Evolutionary conservation across 1,140 invertebrate species (phyloP).

Genomic region (Lepidurus apus): DNA sequence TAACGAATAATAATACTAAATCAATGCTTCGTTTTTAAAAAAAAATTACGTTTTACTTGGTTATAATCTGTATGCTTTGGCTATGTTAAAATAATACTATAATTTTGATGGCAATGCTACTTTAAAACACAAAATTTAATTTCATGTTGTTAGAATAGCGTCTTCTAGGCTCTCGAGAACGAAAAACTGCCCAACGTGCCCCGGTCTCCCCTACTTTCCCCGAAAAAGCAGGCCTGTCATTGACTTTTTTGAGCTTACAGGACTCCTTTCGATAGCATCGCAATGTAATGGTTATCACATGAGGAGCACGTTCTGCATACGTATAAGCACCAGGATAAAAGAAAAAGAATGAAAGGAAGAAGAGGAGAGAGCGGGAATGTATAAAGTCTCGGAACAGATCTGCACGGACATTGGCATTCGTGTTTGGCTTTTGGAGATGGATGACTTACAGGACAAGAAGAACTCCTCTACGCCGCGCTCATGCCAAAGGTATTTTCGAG

Average conservation of each 20-base stretch:
- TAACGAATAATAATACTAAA: too few species aligned
- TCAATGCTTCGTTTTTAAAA: too few species aligned
- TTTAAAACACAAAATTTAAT: too few species aligned
- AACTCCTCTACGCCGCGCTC: not conserved
- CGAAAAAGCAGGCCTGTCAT: not conserved
- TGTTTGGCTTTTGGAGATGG: not conserved
- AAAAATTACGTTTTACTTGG: too few species aligned
- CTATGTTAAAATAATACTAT: too few species aligned
- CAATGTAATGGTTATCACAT: conserved; percentile 12
- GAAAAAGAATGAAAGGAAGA: not conserved
- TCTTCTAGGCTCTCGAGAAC: too few species aligned
- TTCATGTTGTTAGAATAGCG: too few species aligned
- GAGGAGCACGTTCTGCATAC: not conserved
- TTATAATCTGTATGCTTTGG: too few species aligned
- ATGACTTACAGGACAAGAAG: not conserved
- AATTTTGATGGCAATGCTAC: too few species aligned
- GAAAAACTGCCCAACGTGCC: too few species aligned
- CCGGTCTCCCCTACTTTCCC: too few species aligned
- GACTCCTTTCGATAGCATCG: not conserved
- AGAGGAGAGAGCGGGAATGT: not conserved
- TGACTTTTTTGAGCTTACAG: not conserved
- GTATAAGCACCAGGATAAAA: not conserved
- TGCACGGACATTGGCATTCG: not conserved
- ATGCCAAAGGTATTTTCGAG: not conserved
- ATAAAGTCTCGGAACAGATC: not conserved